Evolutionary conservation across 2,797 vertebrate genomes (phyloP).

Genomic region (Knipowitschia caucasica): DNA sequence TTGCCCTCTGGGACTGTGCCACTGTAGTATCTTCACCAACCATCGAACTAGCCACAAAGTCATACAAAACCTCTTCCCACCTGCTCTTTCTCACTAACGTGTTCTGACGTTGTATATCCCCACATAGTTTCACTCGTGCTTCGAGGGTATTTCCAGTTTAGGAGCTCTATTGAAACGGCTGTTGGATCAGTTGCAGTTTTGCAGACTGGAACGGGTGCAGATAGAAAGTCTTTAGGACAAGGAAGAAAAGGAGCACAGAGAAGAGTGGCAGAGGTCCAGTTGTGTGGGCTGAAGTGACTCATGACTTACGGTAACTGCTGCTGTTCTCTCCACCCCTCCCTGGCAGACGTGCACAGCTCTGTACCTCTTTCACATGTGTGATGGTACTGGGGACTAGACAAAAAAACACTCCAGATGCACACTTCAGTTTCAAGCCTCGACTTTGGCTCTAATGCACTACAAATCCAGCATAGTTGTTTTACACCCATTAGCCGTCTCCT

Average conservation of each 20-base stretch:
- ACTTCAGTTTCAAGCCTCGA: not conserved
- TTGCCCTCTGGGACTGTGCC: slow-evolving; percentile 75
- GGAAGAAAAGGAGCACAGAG: slow-evolving; percentile 41
- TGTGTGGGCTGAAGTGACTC: slow-evolving; percentile 75
- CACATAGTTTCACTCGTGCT: slow-evolving; percentile 15
- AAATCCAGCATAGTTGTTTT: not conserved
- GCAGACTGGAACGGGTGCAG: slow-evolving; percentile 56
- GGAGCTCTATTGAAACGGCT: slow-evolving; percentile 34
- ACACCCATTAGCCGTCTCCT: not conserved
- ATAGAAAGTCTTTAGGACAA: slow-evolving; percentile 49
- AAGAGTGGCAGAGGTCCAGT: slow-evolving; percentile 69
- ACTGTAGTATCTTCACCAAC: slow-evolving; percentile 47
- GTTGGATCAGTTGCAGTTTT: slow-evolving; percentile 42
- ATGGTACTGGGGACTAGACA: slow-evolving; percentile 24
- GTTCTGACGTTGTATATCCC: slow-evolving; percentile 44
- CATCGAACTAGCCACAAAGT: slow-evolving; percentile 59
- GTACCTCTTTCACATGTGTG: slow-evolving; percentile 41
- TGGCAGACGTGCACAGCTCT: slow-evolving; percentile 46
- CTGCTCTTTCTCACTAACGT: slow-evolving; percentile 51
- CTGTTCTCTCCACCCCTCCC: slow-evolving; percentile 68
- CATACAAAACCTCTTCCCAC: slow-evolving; percentile 54
- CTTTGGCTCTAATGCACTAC: not conserved
- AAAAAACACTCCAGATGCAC: not conserved
- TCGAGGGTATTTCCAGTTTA: slow-evolving; percentile 48
- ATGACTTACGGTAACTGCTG: slow-evolving; percentile 77